These are phyloP conservation scores for Cariama cristata DNA, from an alignment of 2,113 vertebrate genomes.

Conservation along the genomic window DNA sequence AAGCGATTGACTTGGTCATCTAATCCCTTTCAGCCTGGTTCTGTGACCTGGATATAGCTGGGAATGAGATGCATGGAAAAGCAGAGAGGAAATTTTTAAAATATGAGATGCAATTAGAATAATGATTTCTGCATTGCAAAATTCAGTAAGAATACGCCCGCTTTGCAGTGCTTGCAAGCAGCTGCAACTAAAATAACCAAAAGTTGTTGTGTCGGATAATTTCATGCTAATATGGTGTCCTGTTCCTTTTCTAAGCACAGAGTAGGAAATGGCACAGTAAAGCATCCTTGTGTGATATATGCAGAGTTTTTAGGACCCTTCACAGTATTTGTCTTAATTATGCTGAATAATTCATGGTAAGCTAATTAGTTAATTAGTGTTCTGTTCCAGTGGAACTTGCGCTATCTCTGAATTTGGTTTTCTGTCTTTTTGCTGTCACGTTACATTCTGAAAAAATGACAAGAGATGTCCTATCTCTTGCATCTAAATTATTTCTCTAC, in stretches of 20 bases:
- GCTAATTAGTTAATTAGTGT: not conserved
- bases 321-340: not conserved
- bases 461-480: not conserved
- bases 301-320: not conserved
- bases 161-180: not conserved
- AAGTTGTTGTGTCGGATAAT: not conserved
- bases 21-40: not conserved
- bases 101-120: not conserved
- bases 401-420: not conserved
- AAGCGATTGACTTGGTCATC: not conserved
- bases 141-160: not conserved
- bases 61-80: not conserved
- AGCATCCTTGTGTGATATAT: not conserved
- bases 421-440: not conserved
- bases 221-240: not conserved
- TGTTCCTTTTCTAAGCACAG: not conserved
- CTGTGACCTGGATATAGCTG: not conserved
- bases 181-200: not conserved
- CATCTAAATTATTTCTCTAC: not conserved
- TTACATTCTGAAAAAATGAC: not conserved
- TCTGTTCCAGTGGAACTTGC: not conserved
- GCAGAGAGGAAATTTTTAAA: not conserved
- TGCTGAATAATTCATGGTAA: constrained; percentile 6
- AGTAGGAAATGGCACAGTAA: not conserved
- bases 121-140: not conserved